Evolutionary conservation across 2,888 invertebrate genomes (phyloP).

Genomic region (Eremobia ochroleuca): DNA sequence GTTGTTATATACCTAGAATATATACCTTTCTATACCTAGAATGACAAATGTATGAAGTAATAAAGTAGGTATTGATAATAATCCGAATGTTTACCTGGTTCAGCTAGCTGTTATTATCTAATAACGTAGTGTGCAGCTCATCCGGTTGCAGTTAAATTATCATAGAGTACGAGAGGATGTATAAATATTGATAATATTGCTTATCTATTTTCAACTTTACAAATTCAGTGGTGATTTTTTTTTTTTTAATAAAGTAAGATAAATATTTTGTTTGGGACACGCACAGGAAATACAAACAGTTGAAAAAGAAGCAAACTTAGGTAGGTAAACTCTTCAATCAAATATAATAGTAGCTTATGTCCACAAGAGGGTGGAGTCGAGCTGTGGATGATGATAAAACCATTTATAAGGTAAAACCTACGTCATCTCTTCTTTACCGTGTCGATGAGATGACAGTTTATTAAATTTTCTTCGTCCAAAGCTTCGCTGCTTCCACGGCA

Average conservation of each 20-base stretch:
- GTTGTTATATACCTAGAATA: too few species aligned
- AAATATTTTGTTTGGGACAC: background rate
- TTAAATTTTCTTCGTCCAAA: background rate
- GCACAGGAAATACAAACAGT: background rate
- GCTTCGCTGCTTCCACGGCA: background rate
- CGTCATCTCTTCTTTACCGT: background rate
- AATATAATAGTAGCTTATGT: background rate
- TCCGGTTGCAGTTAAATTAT: slow-evolving; percentile 12
- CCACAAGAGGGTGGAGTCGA: background rate
- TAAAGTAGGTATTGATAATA: background rate
- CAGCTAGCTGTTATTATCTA: slow-evolving; percentile 22
- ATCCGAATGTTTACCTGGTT: background rate
- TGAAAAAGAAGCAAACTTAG: background rate
- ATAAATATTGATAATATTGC: slow-evolving; percentile 23
- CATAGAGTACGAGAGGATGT: background rate
- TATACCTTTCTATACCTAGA: slow-evolving; percentile 36
- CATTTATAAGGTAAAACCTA: background rate
- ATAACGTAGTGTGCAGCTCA: slow-evolving; percentile 22
- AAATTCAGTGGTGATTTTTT: background rate
- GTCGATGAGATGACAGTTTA: background rate
- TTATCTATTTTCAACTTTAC: background rate
- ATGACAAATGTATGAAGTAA: background rate
- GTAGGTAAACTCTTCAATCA: background rate
- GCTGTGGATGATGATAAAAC: background rate
- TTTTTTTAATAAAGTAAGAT: background rate